Conservation (phyloP, 2,113 vertebrate genomes). For the Tragelaphus scriptus region DNA sequence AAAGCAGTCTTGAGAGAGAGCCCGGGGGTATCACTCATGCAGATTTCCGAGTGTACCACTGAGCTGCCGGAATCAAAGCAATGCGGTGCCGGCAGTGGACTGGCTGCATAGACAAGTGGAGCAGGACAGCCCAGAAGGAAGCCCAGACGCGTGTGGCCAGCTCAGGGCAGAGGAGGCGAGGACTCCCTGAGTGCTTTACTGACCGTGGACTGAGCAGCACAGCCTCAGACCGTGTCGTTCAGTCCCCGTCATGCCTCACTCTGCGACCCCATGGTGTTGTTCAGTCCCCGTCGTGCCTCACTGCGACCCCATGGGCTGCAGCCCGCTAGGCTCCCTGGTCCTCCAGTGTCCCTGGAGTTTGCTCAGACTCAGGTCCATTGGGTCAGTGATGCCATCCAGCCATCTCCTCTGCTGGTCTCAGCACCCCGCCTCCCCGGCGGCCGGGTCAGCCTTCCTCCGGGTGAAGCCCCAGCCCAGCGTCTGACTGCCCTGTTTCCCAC, state of each 20-base stretch:
- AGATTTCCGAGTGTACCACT: accelerated
- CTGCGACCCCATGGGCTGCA: neutral
- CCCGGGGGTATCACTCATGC: accelerated
- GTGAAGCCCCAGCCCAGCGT: neutral
- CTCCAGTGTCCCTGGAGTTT: neutral
- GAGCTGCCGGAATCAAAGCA: neutral
- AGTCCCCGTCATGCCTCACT: no score
- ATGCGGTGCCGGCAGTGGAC: accelerated
- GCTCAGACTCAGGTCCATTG: neutral
- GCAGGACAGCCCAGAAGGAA: neutral
- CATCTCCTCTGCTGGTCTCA: neutral
- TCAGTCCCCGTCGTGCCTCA: no score
- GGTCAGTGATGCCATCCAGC: neutral
- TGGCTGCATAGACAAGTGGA: accelerated
- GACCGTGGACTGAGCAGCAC: accelerated
- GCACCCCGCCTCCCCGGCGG: neutral
- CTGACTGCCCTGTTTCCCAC: neutral
- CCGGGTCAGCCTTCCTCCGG: neutral
- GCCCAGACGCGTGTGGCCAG: accelerated
- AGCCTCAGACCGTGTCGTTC: accelerated
- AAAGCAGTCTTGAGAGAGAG: neutral
- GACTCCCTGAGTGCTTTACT: accelerated
- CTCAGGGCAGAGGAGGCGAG: accelerated
- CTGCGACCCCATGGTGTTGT: neutral
- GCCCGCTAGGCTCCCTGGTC: neutral